A percentile compares a stretch with the other conserved stretches of the same genome.
Conservation (phyloP, 1,140 invertebrate genomes). For the Sesamia nonagrioides region DNA sequence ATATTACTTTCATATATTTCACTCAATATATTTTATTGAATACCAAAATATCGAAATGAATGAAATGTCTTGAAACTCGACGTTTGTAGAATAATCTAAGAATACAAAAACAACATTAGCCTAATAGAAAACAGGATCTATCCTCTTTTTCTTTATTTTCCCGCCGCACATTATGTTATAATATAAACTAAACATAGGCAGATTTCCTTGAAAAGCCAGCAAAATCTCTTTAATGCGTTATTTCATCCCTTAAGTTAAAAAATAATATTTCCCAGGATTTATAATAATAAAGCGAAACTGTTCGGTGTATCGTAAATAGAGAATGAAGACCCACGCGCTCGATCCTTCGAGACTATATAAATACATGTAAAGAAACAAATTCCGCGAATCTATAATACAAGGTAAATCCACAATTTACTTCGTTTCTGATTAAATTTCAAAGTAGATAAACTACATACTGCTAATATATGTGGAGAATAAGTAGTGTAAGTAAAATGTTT, state of each 20-base stretch:
- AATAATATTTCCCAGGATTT: conserved; percentile 15
- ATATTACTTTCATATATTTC: no score
- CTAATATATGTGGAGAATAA: background rate
- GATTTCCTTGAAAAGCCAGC: conserved; percentile 1
- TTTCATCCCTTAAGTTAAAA: conserved; percentile 8
- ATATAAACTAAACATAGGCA: conserved; percentile 20
- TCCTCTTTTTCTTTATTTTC: background rate
- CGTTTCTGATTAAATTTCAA: background rate
- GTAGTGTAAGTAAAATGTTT: background rate
- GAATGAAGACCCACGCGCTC: conserved; percentile 18
- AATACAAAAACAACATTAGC: background rate
- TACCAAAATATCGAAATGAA: background rate
- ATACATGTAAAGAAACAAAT: conserved; percentile 66
- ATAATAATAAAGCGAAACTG: conserved; percentile 28
- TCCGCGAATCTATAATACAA: conserved; percentile 52
- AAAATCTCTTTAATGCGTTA: conserved; percentile 16
- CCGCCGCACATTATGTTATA: background rate
- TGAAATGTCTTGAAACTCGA: background rate
- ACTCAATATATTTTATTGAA: no score
- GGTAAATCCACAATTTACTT: background rate
- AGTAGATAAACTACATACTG: background rate
- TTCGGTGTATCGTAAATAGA: background rate
- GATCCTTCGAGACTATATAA: conserved; percentile 55
- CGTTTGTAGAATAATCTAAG: no score
- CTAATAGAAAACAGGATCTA: background rate